These are phyloP conservation scores for Gadus macrocephalus DNA, from an alignment of 2,113 vertebrate species.

Conservation along the genomic window DNA sequence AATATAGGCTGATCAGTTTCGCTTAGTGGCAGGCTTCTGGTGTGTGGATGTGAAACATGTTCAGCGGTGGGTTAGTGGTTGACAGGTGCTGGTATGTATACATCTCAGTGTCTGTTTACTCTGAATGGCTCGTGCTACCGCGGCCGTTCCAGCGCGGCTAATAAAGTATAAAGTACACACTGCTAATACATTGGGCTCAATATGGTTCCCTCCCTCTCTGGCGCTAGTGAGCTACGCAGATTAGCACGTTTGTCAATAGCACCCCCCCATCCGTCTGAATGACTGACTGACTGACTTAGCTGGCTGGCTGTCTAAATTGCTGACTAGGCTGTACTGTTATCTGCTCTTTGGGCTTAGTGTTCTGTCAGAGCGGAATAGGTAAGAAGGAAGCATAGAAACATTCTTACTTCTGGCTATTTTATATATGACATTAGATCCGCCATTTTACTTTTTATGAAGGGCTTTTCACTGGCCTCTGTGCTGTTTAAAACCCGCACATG, in stretches of 20 bases:
- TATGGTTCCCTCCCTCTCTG: conserved; percentile 6
- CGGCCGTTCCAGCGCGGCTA: conserved; percentile 19
- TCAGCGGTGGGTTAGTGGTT: conserved; percentile 40
- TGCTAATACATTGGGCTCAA: conserved; percentile 26
- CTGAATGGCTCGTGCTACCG: conserved; percentile 39
- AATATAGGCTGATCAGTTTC: conserved; percentile 5
- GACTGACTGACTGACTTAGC: too few relatives aligned
- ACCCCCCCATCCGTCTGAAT: not conserved
- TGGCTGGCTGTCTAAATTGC: not conserved
- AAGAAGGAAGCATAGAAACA: not conserved
- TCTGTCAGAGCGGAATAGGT: not conserved
- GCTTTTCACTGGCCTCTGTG: too few relatives aligned
- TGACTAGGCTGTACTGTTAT: not conserved
- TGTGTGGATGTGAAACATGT: conserved; percentile 32
- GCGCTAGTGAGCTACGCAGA: not conserved
- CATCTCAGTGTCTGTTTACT: conserved; percentile 48
- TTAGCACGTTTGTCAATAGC: not conserved
- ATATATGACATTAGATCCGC: too few relatives aligned
- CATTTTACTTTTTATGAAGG: too few relatives aligned
- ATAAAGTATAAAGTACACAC: conserved; percentile 31
- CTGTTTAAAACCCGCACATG: too few relatives aligned
- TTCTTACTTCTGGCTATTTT: not conserved
- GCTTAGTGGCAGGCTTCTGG: conserved; percentile 13
- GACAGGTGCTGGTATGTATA: conserved; percentile 34
- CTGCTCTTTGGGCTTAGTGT: not conserved